Conservation (phyloP, 2,888 invertebrate species). For the Caenorhabditis imperialis region DNA sequence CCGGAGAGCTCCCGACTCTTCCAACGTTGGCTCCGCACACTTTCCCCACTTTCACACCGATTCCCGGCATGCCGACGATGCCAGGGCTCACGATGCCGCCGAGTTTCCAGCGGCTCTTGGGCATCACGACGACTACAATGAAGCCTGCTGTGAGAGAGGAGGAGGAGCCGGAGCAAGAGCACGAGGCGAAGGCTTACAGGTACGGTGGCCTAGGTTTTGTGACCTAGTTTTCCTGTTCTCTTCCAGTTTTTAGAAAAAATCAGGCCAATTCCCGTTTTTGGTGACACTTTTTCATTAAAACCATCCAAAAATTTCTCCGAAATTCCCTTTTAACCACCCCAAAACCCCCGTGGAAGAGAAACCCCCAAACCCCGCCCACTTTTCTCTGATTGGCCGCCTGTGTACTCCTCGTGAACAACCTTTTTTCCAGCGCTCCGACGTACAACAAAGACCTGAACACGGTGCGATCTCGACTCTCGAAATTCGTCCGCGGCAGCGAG, state of each 20-base stretch:
- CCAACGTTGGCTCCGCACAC: conserved; percentile 56
- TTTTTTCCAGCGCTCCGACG: conserved; percentile 27
- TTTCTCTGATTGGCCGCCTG: no score
- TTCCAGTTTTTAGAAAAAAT: no score
- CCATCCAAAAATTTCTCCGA: neutral
- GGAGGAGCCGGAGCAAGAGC: conserved; percentile 5
- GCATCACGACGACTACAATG: conserved; percentile 62
- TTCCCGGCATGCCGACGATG: conserved; percentile 61
- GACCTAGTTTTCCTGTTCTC: no score
- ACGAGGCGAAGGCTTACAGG: conserved; percentile 26
- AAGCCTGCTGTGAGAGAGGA: conserved; percentile 42
- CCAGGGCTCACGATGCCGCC: conserved; percentile 64
- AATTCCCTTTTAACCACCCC: no score
- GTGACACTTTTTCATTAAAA: no score
- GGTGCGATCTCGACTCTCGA: conserved; percentile 55
- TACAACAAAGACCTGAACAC: conserved; percentile 50
- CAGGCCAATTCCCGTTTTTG: no score
- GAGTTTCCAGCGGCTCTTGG: conserved; percentile 62
- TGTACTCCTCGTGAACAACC: no score
- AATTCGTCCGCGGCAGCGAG: conserved; percentile 52
- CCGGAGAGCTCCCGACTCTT: conserved; percentile 34
- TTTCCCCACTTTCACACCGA: conserved; percentile 55
- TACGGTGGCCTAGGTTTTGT: no score
- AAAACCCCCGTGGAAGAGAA: no score
- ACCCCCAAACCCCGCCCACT: no score